Evolutionary conservation across 2,888 invertebrate species (phyloP), one percentile per base, ranked within the genome.

Genomic region (Mechanitis mazaeus): DNA sequence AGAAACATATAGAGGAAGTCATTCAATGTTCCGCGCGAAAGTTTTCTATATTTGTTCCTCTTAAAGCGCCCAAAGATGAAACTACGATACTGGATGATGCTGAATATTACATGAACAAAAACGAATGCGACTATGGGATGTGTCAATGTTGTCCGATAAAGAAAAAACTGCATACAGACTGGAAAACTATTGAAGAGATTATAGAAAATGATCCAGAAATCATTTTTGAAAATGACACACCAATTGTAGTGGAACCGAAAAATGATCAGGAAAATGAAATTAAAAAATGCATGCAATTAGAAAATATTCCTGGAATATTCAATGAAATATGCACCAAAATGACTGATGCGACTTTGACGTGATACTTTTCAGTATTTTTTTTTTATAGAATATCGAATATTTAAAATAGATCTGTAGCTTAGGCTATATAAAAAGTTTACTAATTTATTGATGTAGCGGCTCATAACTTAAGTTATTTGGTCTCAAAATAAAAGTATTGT

Each of bases 141-240:
- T 88, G 86, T 65, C 75, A 84, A 69, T 87, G 87, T 80, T 87
- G 87, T 72, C 72, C 71, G 20, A 64, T 72, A 0, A 76, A 77
- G 68, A 85, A 74, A 70, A 83, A 75, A 60, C 28, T 81, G 47
- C 78, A 69, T 3, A 85, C 83, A 0, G 81, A 87, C 58, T 90
- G 90, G 90, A 72, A 83, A 60, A 80, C 83, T 0, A 87, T 90
- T 33, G 88, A 87, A 72, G 84, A 87, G 59, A 85, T 86, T 1
- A 90, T 90, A n/a, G 88, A 88, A 56, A 87, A 88, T 54, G 88
- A 90, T 72, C 87, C 89, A 2, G 90, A 90, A 68, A 89, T 90
- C 1, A 89, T 90, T 64, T 90, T 90, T 72, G 89, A 90, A 76
- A 83, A 89, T 31, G 83, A 87, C 54, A 86, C 86, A 66, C 87